phyloP scores from a whole-genome alignment of 2,888 invertebrate genomes.

The Pseudococcus jackbeardsleyi region DNA sequence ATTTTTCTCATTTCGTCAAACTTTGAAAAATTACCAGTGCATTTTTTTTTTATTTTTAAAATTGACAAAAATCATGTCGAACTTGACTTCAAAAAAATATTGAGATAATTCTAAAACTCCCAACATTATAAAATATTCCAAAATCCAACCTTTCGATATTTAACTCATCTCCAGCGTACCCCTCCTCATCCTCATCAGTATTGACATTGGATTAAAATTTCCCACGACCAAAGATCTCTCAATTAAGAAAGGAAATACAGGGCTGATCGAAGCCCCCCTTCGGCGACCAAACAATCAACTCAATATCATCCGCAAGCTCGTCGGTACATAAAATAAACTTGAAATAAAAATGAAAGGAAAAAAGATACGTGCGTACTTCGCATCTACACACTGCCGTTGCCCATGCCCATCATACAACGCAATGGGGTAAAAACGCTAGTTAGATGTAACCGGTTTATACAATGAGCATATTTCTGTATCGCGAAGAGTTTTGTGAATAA shows the following conservation, averaged over 20 bases:
- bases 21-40: too few species aligned
- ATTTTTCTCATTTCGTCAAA: too few species aligned
- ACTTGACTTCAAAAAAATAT: too few species aligned
- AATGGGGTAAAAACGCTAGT: neutral
- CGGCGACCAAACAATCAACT: neutral
- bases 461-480: slow-evolving; percentile 20
- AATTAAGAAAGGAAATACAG: neutral
- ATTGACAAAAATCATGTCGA: too few species aligned
- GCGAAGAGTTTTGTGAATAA: slow-evolving; percentile 40
- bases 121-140: too few species aligned
- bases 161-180: too few species aligned
- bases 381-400: neutral
- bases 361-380: neutral
- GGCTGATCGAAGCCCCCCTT: neutral
- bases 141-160: too few species aligned
- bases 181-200: neutral
- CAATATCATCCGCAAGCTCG: neutral
- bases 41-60: too few species aligned
- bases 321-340: neutral
- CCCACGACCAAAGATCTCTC: neutral
- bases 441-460: slow-evolving; percentile 14
- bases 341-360: neutral
- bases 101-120: too few species aligned
- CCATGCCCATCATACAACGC: neutral
- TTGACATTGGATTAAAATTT: neutral